A percentile compares a stretch with the other conserved stretches of the same genome.
Conservation (phyloP, 2,888 invertebrate genomes). For the Drosophila macrospina region DNA sequence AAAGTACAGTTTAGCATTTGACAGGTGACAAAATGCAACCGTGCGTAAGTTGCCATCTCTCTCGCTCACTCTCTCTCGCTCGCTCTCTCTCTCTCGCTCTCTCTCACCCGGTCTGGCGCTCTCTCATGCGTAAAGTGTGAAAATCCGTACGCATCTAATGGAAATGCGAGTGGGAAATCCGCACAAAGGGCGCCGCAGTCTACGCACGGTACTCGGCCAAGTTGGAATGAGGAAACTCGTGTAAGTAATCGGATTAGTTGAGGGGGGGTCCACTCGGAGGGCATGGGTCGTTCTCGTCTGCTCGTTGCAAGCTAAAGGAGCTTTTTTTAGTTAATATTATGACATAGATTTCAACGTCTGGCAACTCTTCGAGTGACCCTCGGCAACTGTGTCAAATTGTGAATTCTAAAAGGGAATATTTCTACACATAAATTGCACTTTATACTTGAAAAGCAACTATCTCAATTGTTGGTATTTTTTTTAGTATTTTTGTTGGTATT, state of each 20-base stretch:
- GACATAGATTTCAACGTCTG: constrained; percentile 45
- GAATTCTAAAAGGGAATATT: constrained; percentile 4
- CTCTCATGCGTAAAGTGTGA: constrained; percentile 73
- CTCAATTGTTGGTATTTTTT: neutral
- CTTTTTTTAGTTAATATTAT: neutral
- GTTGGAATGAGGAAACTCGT: constrained; percentile 36
- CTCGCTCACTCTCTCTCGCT: neutral
- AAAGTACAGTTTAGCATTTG: constrained; percentile 31
- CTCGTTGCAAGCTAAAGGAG: neutral
- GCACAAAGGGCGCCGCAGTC: constrained; percentile 49
- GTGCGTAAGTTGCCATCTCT: constrained; percentile 50
- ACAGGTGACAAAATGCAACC: constrained; percentile 62
- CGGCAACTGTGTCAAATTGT: constrained; percentile 19
- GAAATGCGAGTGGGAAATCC: constrained; percentile 45
- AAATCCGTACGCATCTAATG: constrained; percentile 69
- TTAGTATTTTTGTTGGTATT: neutral
- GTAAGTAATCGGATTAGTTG: constrained; percentile 75
- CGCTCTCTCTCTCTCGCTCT: neutral
- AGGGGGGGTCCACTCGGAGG: constrained; percentile 19
- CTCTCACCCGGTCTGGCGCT: neutral
- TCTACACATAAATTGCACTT: constrained; percentile 2
- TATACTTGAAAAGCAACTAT: too few species aligned
- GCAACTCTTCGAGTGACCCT: constrained; percentile 33
- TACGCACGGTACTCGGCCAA: constrained; percentile 27
- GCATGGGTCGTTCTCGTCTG: constrained; percentile 13